Base-by-base conservation (phyloP, 2,797 vertebrate genomes). In the Fratercula arctica region DNA sequence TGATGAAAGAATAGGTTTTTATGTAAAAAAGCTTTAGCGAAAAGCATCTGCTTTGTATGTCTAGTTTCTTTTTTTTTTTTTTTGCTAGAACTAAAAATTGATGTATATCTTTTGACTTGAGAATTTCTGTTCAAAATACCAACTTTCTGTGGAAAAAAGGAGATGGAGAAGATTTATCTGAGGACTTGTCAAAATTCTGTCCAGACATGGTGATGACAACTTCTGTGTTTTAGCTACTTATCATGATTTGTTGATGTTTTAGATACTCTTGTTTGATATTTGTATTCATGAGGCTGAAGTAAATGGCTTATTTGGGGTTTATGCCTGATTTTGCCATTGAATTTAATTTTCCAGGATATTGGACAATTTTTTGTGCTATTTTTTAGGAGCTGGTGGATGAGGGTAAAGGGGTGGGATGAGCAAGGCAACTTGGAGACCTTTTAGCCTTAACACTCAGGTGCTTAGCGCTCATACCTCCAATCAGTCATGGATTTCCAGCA, bases 121-220 rank as follows among this genome's bases (percentile, higher is more conserved):
- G 95, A 97, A 96, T 94, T 96, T 96, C 89, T 96, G 87, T 93
- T 96, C 93, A 96, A 96, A 96, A 96, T 92, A 95, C 59, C 82
- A 96, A 86, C 82, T 92, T 87, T 95, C 57, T 73, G 69, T 92
- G 73, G 90, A 26, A 81, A 95, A 94, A 94, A 66, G 23, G 90
- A 93, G 96, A 94, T 92, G 76, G 54, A 93, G 93, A 85, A 70
- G 85, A 96, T 95, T 91, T 96, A 94, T 95, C 89, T 91, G 82
- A 95, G 89, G 90, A 95, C 96, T 96, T 96, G 96, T 97, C 95
- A 97, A 96, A 96, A 96, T 97, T 94, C 85, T 97, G 94, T 95
- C 96, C 94, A 97, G 96, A 97, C 94, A 96, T 93, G 94, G 96
- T 94, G 95, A 97, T 96, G 96, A 97, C 97, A 97, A 96, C 90